Evolutionary conservation across 2,888 invertebrate species (phyloP).

Genomic region (Chelonus formosanus): DNA sequence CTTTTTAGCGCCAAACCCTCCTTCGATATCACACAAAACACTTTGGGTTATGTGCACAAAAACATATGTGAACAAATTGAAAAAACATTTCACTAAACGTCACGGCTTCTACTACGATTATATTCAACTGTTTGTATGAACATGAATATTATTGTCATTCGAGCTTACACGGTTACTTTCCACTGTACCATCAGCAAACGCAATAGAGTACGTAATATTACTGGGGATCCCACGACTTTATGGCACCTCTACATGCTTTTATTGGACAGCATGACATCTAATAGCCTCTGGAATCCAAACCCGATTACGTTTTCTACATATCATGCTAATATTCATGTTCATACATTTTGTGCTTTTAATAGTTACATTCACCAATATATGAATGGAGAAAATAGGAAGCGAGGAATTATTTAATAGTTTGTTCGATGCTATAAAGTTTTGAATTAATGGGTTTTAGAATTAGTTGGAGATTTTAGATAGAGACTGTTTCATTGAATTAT

Average conservation of each 20-base stretch:
- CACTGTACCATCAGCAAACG: background rate
- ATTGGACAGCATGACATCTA: constrained; percentile 53
- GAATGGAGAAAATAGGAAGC: no score
- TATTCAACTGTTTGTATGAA: background rate
- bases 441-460: no score
- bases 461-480: no score
- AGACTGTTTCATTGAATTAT: no score
- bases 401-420: no score
- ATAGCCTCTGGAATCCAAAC: constrained; percentile 42
- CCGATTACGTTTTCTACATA: constrained; percentile 38
- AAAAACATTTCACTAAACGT: no score
- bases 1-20: constrained; percentile 56
- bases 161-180: constrained; percentile 1
- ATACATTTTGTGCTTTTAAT: background rate
- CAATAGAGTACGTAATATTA: constrained; percentile 42
- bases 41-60: background rate
- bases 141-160: constrained; percentile 21
- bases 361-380: no score
- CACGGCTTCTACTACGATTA: no score
- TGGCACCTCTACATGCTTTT: constrained; percentile 51
- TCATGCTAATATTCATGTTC: background rate
- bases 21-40: constrained; percentile 4
- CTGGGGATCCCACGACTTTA: constrained; percentile 57
- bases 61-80: background rate
- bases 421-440: no score